phyloP scores from a whole-genome alignment of 2,888 invertebrate genomes.

The Nowickia ferox region DNA sequence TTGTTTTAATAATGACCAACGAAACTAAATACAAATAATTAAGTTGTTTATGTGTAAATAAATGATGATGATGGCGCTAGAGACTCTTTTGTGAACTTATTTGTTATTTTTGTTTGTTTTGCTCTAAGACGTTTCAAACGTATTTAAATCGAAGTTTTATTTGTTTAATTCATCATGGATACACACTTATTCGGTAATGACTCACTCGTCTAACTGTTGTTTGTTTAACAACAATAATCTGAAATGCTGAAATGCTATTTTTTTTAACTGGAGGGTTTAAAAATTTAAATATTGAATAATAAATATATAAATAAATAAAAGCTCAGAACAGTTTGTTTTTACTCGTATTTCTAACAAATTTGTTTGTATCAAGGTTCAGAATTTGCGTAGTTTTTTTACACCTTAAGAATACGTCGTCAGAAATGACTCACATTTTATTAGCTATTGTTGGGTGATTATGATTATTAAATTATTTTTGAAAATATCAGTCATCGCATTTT shows the following conservation, averaged over 20 bases:
- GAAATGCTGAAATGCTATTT: background rate
- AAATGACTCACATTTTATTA: slow-evolving; percentile 1
- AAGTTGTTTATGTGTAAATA: background rate
- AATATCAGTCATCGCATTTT: slow-evolving; percentile 6
- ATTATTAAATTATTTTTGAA: slow-evolving; percentile 15
- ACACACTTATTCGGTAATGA: slow-evolving; percentile 8
- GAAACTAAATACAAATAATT: background rate
- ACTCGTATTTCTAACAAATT: background rate
- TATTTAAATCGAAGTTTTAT: background rate
- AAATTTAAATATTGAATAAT: background rate
- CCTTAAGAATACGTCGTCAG: background rate
- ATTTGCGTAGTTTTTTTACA: slow-evolving; percentile 20
- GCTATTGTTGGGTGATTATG: background rate
- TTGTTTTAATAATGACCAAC: background rate
- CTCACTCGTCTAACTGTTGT: background rate
- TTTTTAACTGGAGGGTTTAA: background rate
- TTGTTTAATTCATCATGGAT: slow-evolving; percentile 17
- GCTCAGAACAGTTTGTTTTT: background rate
- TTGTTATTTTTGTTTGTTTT: background rate
- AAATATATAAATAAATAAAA: too few species aligned
- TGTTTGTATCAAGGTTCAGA: background rate
- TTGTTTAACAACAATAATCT: slow-evolving; percentile 12
- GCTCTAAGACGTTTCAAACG: background rate
- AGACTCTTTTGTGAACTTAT: background rate
- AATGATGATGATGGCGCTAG: slow-evolving; percentile 15